Base-by-base conservation (phyloP, 2,113 vertebrate species). In the Sialia sialis region DNA sequence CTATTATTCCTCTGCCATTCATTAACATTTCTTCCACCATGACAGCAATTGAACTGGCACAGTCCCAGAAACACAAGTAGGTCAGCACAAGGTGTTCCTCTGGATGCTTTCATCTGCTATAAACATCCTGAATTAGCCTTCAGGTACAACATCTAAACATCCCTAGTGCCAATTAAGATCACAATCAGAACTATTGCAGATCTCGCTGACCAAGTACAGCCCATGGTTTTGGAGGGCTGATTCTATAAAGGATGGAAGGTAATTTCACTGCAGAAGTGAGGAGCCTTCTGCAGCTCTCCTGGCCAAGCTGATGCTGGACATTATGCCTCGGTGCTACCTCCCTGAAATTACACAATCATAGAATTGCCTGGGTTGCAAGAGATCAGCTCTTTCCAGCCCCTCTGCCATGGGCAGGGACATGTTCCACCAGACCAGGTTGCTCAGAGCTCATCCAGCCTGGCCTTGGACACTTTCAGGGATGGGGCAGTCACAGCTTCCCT, bases 51-150 rank as follows among this genome's bases (percentile, higher is more conserved):
- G 77, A 91, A 59, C 83, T 97, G 97, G 97, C 97, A 95, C 44
- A 23, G 58, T 46, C 70, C 87, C 94, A 96, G 84, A 74, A 94
- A 80, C n/a, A 92, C 75, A 96, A 97, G 89, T 95, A 97, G 67
- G 94, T 94, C 91, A 96, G 98, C 89, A 98, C 96, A 95, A 96
- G 81, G 91, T 96, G 97, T 98, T 97, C 97, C 92, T 87, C 58
- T 84, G 52, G 55, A 84, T 70, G 73, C 66, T 81, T 94, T 91
- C 88, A 83, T 74, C 94, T 84, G 94, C 55, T 95, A 90, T 94
- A 98, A 98, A 97, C 95, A 97, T 86, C 92, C 84, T 79, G 85
- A 94, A 92, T 94, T 48, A 96, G 93, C 87, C 95, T 94, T 94
- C 86, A 95, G 95, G 90, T 96, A 83, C 81, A 74, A 52, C 52